Conservation (phyloP, 2,797 vertebrate species). For the Microctenopoma stevenorrisi region DNA sequence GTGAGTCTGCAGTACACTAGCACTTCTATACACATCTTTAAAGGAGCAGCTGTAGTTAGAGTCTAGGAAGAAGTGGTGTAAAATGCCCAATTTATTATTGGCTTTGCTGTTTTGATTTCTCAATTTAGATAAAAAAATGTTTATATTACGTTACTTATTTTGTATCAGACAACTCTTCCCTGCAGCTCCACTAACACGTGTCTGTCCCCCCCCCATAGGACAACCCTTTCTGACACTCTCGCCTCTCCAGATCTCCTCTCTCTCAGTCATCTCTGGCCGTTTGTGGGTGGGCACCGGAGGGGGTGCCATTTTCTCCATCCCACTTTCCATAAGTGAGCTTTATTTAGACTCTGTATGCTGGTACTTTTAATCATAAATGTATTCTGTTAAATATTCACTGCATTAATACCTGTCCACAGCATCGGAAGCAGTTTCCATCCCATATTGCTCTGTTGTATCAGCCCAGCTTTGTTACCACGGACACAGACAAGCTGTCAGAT, state of each 20-base stretch:
- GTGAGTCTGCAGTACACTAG: too few species aligned
- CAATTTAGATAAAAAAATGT: too few species aligned
- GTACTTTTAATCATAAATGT: background rate
- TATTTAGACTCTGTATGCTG: background rate
- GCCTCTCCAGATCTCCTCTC: slow-evolving; percentile 82
- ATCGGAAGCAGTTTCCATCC: slow-evolving; percentile 84
- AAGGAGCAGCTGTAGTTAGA: too few species aligned
- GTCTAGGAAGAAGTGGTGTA: too few species aligned
- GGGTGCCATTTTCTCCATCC: slow-evolving; percentile 84
- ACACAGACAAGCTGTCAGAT: slow-evolving; percentile 85
- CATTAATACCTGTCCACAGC: slow-evolving; percentile 59
- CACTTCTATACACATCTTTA: too few species aligned
- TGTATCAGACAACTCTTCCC: background rate
- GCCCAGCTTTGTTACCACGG: slow-evolving; percentile 86
- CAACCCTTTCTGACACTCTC: slow-evolving; percentile 80
- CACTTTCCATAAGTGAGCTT: slow-evolving; percentile 82
- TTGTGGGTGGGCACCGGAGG: slow-evolving; percentile 86
- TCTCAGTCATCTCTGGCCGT: slow-evolving; percentile 78
- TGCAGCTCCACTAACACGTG: background rate
- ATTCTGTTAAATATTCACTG: background rate
- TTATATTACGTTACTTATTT: background rate
- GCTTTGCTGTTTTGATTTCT: too few species aligned
- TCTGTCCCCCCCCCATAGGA: slow-evolving; percentile 61
- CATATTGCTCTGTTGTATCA: slow-evolving; percentile 78
- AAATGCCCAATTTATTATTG: too few species aligned